Evolutionary conservation across 2,113 vertebrate genomes (phyloP).

Genomic region (Lagopus leucura): DNA sequence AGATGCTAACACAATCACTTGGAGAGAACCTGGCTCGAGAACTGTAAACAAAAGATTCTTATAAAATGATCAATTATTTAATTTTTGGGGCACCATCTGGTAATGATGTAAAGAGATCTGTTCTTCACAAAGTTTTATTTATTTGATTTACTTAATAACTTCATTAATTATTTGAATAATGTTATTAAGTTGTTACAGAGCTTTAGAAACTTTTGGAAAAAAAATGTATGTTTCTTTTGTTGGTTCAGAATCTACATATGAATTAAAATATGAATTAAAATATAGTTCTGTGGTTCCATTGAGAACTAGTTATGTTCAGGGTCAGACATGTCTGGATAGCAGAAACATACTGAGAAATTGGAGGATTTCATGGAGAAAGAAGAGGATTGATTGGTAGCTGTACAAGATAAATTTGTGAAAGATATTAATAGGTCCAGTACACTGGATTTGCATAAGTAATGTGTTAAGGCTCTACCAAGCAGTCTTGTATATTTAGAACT

Average conservation of each 20-base stretch:
- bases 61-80: slow-evolving; percentile 18
- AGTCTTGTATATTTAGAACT: not conserved
- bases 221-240: not conserved
- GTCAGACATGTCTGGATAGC: not conserved
- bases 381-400: not conserved
- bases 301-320: not conserved
- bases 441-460: not conserved
- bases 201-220: not conserved
- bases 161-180: slow-evolving; percentile 10
- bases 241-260: not conserved
- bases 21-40: slow-evolving; percentile 2
- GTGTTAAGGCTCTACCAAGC: not conserved
- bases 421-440: not conserved
- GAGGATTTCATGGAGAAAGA: not conserved
- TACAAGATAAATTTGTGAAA: not conserved
- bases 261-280: slow-evolving; percentile 9
- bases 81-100: slow-evolving; percentile 44
- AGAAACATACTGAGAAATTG: not conserved
- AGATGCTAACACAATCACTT: not conserved
- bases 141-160: not conserved
- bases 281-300: not conserved
- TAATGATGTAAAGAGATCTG: not conserved
- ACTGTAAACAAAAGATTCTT: slow-evolving; percentile 42
- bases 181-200: not conserved
- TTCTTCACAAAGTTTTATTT: not conserved